These are phyloP conservation scores for Anguilla marmorata DNA, from an alignment of 2,797 vertebrate genomes.

Conservation along the genomic window DNA sequence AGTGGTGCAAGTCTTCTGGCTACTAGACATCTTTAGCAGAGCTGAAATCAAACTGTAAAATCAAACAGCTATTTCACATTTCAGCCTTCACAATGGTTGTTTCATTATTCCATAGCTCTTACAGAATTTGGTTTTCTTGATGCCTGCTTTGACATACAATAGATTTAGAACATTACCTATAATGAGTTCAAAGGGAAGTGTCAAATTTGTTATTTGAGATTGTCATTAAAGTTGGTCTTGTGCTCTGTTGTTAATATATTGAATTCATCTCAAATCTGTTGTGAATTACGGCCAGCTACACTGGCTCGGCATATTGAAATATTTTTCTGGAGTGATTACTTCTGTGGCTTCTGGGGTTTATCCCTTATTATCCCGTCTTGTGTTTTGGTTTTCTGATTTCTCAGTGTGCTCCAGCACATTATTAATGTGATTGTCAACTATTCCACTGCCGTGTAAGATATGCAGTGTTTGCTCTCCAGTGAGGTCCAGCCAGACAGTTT, in stretches of 20 bases:
- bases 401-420: constrained; percentile 8
- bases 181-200: constrained; percentile 12
- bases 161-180: constrained; percentile 12
- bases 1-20: neutral
- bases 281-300: neutral
- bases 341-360: constrained; percentile 17
- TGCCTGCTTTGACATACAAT: constrained; percentile 19
- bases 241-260: constrained; percentile 24
- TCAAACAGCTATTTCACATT: neutral
- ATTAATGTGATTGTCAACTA: neutral
- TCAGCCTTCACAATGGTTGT: neutral
- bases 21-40: neutral
- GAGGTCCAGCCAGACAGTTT: too few species aligned
- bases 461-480: constrained; percentile 5
- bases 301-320: constrained; percentile 1
- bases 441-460: constrained; percentile 5
- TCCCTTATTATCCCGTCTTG: constrained; percentile 10
- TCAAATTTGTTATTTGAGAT: constrained; percentile 21
- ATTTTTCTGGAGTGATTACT: constrained; percentile 16
- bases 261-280: constrained; percentile 12
- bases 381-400: constrained; percentile 19
- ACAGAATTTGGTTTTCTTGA: neutral
- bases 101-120: neutral
- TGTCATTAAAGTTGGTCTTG: constrained; percentile 20
- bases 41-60: constrained; percentile 2